phyloP scores from a whole-genome alignment of 2,888 invertebrate species.

The Trissolcus japonicus region DNA sequence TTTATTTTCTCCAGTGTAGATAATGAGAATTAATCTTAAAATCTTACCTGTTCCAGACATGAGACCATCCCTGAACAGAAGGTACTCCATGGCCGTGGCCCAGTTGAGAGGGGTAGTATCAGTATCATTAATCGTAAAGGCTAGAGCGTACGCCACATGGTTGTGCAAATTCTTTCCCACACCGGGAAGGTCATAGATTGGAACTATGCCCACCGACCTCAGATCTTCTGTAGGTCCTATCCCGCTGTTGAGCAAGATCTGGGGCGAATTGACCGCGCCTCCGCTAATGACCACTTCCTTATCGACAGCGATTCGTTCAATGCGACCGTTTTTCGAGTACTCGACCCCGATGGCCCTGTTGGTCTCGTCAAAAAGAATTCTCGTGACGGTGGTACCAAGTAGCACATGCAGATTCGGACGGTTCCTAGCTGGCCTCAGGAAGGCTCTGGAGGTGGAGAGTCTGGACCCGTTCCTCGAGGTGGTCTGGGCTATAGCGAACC shows the following conservation, averaged over 20 bases:
- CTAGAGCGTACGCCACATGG: slow-evolving; percentile 88
- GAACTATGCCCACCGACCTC: slow-evolving; percentile 79
- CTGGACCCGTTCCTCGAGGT: slow-evolving; percentile 91
- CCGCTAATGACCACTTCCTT: slow-evolving; percentile 83
- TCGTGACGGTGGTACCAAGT: slow-evolving; percentile 88
- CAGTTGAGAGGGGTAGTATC: slow-evolving; percentile 91
- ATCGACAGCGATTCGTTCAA: slow-evolving; percentile 80
- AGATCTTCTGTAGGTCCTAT: slow-evolving; percentile 88
- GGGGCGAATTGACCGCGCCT: slow-evolving; percentile 95
- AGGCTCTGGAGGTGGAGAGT: slow-evolving; percentile 88
- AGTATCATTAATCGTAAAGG: slow-evolving; percentile 89
- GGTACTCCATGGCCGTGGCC: slow-evolving; percentile 94
- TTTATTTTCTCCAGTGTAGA: too few species aligned
- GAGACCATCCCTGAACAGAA: slow-evolving; percentile 90
- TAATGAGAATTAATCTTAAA: too few species aligned
- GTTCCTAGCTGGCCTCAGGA: slow-evolving; percentile 85
- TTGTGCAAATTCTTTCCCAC: slow-evolving; percentile 92
- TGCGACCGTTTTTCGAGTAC: slow-evolving; percentile 79
- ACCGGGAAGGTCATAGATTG: slow-evolving; percentile 85
- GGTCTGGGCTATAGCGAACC: slow-evolving; percentile 92
- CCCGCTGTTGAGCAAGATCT: slow-evolving; percentile 93
- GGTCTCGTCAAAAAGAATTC: slow-evolving; percentile 83
- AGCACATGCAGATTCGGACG: slow-evolving; percentile 89
- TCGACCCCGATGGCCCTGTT: slow-evolving; percentile 88
- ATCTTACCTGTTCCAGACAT: slow-evolving; percentile 96